Conservation (phyloP, 2,888 invertebrate species). For the Tiliacea citrago region DNA sequence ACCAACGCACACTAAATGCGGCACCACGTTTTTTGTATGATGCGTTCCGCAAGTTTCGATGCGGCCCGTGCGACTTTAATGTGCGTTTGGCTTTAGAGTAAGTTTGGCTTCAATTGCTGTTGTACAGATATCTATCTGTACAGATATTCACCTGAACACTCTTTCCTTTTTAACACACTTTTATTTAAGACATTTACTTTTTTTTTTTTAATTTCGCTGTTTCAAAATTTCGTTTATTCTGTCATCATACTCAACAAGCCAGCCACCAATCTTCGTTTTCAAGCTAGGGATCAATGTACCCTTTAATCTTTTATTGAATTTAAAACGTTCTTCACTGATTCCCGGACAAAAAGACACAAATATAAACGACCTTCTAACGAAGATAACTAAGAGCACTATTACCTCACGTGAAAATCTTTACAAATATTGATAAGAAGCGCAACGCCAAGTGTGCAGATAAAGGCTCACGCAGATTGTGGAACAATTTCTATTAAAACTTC, state of each 20-base stretch:
- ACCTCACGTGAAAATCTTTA: constrained; percentile 10
- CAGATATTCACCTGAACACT: too few species aligned
- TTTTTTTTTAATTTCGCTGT: too few species aligned
- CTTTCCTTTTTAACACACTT: too few species aligned
- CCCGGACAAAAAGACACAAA: neutral
- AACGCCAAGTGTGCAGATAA: constrained; percentile 35
- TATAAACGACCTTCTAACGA: constrained; percentile 30
- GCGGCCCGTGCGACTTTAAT: too few species aligned
- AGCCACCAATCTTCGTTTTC: neutral
- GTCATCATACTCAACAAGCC: neutral
- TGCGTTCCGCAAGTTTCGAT: too few species aligned
- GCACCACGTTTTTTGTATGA: too few species aligned
- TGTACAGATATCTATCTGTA: too few species aligned
- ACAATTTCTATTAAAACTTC: too few species aligned
- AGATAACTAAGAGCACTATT: constrained; percentile 27
- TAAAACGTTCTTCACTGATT: neutral
- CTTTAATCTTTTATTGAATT: neutral
- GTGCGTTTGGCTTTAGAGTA: too few species aligned
- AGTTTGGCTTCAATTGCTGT: neutral
- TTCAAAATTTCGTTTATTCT: neutral
- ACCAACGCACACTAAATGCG: too few species aligned
- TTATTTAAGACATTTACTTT: too few species aligned
- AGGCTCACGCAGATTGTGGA: too few species aligned
- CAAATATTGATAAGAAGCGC: constrained; percentile 45
- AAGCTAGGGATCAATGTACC: neutral